phyloP scores from a whole-genome alignment of 2,888 invertebrate genomes.

The Hoplodrina ambigua region DNA sequence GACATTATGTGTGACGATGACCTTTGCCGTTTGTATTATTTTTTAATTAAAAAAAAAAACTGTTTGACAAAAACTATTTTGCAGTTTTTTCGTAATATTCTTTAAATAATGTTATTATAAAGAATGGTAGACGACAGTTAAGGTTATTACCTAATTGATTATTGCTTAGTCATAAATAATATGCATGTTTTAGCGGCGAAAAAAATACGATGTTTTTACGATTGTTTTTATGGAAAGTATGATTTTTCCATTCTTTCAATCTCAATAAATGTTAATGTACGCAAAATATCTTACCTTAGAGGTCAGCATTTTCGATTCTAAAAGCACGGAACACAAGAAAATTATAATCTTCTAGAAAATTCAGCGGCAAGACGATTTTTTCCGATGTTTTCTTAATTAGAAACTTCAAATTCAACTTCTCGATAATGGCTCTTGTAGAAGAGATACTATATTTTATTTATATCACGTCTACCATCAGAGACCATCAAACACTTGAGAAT shows the following conservation, averaged over 20 bases:
- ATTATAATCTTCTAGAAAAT: slow-evolving; percentile 17
- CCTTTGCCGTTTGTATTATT: slow-evolving; percentile 28
- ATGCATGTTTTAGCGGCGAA: not conserved
- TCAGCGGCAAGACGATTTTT: not conserved
- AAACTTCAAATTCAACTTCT: not conserved
- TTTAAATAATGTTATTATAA: not conserved
- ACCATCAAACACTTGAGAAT: not conserved
- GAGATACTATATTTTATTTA: not conserved
- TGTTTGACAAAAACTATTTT: not conserved
- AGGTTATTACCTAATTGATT: slow-evolving; percentile 5
- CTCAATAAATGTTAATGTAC: not conserved
- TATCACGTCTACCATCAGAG: not conserved
- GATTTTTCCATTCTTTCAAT: not conserved
- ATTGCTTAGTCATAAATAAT: slow-evolving; percentile 34
- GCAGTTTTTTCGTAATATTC: not conserved
- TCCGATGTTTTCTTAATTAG: slow-evolving; percentile 45
- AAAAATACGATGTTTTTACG: not conserved
- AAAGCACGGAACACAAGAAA: slow-evolving; percentile 10
- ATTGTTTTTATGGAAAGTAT: not conserved
- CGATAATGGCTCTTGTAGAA: not conserved
- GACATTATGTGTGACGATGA: slow-evolving; percentile 10
- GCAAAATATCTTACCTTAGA: slow-evolving; percentile 52
- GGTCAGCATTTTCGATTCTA: slow-evolving; percentile 49
- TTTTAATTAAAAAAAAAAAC: not conserved
- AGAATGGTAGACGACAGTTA: slow-evolving; percentile 5